Evolutionary conservation across 1,140 invertebrate genomes (phyloP).

Genomic region (Ips nitidus): DNA sequence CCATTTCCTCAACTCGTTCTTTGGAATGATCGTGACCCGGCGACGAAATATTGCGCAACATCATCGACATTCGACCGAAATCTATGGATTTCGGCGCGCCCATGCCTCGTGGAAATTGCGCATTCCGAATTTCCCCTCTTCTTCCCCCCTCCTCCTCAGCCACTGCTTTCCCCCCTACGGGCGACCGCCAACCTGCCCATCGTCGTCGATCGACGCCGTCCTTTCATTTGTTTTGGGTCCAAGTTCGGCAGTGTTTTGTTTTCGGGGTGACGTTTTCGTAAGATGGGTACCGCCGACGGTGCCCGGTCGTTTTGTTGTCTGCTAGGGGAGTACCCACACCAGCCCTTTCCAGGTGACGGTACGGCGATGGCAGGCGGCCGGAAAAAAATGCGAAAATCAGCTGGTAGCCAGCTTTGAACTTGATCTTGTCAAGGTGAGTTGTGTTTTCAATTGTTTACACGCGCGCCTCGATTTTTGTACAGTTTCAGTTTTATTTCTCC

Average conservation of each 20-base stretch:
- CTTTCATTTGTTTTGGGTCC: slow-evolving; percentile 42
- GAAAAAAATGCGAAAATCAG: slow-evolving; percentile 24
- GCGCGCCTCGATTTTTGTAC: slow-evolving; percentile 22
- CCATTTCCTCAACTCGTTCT: not conserved
- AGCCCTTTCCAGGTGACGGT: too few relatives aligned
- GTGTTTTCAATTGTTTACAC: slow-evolving; percentile 30
- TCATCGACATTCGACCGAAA: slow-evolving; percentile 32
- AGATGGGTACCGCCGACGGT: not conserved
- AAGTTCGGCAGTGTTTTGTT: slow-evolving; percentile 26
- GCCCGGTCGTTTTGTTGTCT: not conserved
- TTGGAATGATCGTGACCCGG: too few relatives aligned
- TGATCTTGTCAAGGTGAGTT: slow-evolving; percentile 35
- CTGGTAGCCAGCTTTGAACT: slow-evolving; percentile 22
- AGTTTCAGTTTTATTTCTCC: slow-evolving; percentile 1
- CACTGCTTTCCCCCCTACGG: slow-evolving; percentile 22
- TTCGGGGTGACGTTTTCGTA: not conserved
- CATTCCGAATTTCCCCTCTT: slow-evolving; percentile 44
- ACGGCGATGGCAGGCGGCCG: too few relatives aligned
- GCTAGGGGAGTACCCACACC: not conserved
- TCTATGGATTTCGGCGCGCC: slow-evolving; percentile 27
- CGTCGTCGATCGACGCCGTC: slow-evolving; percentile 40
- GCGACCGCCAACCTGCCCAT: slow-evolving; percentile 32
- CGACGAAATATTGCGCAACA: slow-evolving; percentile 42
- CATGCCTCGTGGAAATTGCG: slow-evolving; percentile 46
- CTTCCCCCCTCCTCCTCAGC: slow-evolving; percentile 32